Evolutionary conservation across 1,140 invertebrate genomes (phyloP), one percentile per base, ranked within the genome.

Genomic region (Rhagoletis zephyria): DNA sequence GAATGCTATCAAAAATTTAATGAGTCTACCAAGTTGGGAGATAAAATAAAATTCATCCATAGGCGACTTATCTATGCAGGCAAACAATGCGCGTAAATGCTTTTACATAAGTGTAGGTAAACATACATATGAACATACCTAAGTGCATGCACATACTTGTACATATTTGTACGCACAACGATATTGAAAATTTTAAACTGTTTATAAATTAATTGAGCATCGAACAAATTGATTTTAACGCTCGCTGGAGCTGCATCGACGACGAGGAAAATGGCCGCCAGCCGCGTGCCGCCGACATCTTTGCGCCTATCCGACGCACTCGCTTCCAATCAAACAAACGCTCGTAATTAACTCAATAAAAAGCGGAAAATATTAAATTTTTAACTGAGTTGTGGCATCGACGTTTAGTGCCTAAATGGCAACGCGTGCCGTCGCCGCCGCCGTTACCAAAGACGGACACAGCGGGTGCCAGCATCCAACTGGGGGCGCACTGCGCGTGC

Each of bases 131-230:
- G 2, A 51, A 77, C 19, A 3, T 51, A 30, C 48, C n/a, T 19
- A 9, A 12, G 45, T 77, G 6, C 70, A 77, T 9, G 4, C n/a
- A 51, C 19, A 77, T 19, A 5, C 74, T n/a, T 40, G 19, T 70
- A 16, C n/a, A n/a, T n/a, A n/a, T n/a, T n/a, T n/a, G n/a, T n/a
- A n/a, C n/a, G n/a, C n/a, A n/a, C n/a, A n/a, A n/a, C n/a, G n/a
- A n/a, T n/a, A n/a, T 77, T 51, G 74, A 51, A 51, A 51, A 51
- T 56, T 51, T 77, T 81, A 81, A 81, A 81, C 48, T 59, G n/a
- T 81, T 56, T 81, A 81, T 81, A 81, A 81, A 81, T 81, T 81
- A 56, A 59, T 81, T 81, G 74, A n/a, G 48, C n/a, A 19, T 81
- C 48, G 74, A 7, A 81, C 48, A 30, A n/a, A 81, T 81, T 81